Base-by-base conservation (phyloP, 2,888 invertebrate species). In the Trissolcus brochymenae region DNA sequence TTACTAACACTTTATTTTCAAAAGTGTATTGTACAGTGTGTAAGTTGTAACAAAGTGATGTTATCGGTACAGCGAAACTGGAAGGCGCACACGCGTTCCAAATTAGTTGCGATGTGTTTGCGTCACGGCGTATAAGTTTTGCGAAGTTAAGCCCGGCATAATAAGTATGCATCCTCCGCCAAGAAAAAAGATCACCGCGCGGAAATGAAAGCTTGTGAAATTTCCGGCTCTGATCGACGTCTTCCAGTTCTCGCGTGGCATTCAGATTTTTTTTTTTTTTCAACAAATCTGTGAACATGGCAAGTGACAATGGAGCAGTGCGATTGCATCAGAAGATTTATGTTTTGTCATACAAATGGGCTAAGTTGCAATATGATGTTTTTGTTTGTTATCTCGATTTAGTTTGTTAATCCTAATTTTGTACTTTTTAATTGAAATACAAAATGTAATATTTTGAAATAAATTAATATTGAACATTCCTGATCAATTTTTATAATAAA, bases 21-120 rank as follows among this genome's bases (percentile, higher is more conserved):
- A 46, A 46, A n/a, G 46, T 35, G 46, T 46, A 46, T 46, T 16
- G 16, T 46, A 16, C 46, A 46, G 16, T 16, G 3, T 87, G 85
- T 87, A 87, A 87, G 84, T 87, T 87, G 35, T 85, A 85, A 84
- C 87, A 87, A 85, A 88, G 87, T 88, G 85, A 83, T 87, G 87
- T 86, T 84, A 86, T 84, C 85, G 81, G 78, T 84, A 84, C 55
- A n/a, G 41, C 29, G 17, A 54, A 68, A 65, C 65, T 61, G 62
- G 53, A 41, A 66, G 57, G 54, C 57, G 54, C 50, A 43, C 46
- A 19, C 46, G 40, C 35, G 35, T 54, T 60, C 55, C 25, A 60
- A 66, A 60, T 60, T 53, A 65, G 17, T 72, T 65, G 21, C 49
- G 59, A 46, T 16, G 60, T 68, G 49, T 43, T 62, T 62, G 19